phyloP scores from a whole-genome alignment of 2,888 invertebrate genomes.

The Chymomyza amoena region DNA sequence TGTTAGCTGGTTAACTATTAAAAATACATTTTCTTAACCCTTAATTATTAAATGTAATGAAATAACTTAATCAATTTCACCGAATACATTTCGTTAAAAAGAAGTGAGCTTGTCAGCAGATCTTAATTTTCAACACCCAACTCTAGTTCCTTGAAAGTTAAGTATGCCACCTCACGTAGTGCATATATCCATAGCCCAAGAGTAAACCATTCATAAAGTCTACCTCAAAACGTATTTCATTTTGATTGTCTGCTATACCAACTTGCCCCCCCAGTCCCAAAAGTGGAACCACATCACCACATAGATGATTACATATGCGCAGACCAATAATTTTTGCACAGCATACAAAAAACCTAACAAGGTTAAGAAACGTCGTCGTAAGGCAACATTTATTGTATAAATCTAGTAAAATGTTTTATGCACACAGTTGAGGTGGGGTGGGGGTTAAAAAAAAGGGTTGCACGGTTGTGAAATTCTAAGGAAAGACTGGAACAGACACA shows the following conservation, averaged over 20 bases:
- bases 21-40: no score
- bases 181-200: not conserved
- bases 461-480: slow-evolving; percentile 10
- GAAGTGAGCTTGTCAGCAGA: no score
- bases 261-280: slow-evolving; percentile 30
- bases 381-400: slow-evolving; percentile 61
- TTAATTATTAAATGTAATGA: no score
- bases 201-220: slow-evolving; percentile 16
- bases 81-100: no score
- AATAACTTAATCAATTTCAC: no score
- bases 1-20: no score
- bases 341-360: slow-evolving; percentile 58
- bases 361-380: slow-evolving; percentile 67
- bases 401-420: slow-evolving; percentile 67
- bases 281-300: slow-evolving; percentile 3
- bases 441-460: slow-evolving; percentile 50
- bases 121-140: not conserved
- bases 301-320: slow-evolving; percentile 74
- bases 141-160: not conserved
- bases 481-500: not conserved
- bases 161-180: not conserved
- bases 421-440: slow-evolving; percentile 20
- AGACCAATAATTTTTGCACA: slow-evolving; percentile 73
- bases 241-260: slow-evolving; percentile 66
- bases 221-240: slow-evolving; percentile 62